Conservation (phyloP, 2,888 invertebrate species). For the Drosophila planitibia region DNA sequence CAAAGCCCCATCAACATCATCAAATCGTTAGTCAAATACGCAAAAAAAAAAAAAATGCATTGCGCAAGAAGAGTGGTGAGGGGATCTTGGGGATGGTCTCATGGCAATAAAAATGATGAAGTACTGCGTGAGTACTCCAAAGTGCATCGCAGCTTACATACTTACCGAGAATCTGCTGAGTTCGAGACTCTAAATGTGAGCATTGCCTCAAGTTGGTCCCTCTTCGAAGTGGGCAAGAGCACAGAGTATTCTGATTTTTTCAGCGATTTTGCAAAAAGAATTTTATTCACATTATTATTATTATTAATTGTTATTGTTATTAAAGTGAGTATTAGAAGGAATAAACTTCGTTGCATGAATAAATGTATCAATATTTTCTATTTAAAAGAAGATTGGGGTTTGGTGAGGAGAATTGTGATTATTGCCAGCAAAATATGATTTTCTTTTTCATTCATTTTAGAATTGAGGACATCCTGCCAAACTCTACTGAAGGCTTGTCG, state of each 20-base stretch:
- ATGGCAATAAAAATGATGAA: constrained; percentile 79
- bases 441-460: background rate
- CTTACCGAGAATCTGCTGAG: constrained; percentile 13
- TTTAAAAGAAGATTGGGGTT: background rate
- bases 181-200: constrained; percentile 10
- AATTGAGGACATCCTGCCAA: background rate
- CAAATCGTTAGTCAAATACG: constrained; percentile 77
- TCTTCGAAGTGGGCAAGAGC: background rate
- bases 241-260: background rate
- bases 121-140: constrained; percentile 56
- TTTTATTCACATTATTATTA: background rate
- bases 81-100: background rate
- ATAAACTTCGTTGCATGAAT: accelerated
- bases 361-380: background rate
- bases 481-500: background rate
- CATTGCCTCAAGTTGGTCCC: constrained; percentile 9
- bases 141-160: constrained; percentile 53
- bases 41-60: constrained; percentile 25
- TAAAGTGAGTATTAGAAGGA: background rate
- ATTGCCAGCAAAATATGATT: too few species aligned
- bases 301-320: background rate
- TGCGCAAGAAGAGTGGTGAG: background rate
- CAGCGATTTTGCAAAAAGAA: background rate
- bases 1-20: constrained; percentile 74
- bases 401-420: background rate